These are phyloP conservation scores for Hydraecia micacea DNA, from an alignment of 2,888 invertebrate genomes.

Conservation along the genomic window DNA sequence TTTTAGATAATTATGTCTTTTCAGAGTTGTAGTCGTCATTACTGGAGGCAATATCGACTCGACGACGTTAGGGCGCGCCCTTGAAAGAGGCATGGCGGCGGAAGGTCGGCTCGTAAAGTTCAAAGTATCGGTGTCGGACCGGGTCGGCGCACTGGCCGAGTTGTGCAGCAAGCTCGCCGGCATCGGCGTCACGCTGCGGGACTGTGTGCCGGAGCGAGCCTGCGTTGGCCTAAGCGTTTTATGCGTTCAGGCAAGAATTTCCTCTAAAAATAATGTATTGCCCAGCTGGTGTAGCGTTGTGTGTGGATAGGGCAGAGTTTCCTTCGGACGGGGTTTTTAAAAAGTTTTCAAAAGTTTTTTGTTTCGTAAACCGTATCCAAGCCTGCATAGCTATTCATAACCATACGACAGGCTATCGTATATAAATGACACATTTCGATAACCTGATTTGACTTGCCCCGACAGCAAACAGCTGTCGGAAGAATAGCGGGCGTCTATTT, in stretches of 20 bases:
- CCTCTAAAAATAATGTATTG: background rate
- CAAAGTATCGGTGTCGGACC: conserved; percentile 93
- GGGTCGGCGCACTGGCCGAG: conserved; percentile 96
- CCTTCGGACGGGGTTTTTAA: background rate
- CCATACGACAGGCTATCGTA: too few relatives aligned
- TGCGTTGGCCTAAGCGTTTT: conserved; percentile 97
- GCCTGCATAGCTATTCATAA: too few relatives aligned
- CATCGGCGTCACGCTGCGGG: conserved; percentile 96
- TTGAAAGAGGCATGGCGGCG: conserved; percentile 96
- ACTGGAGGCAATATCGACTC: conserved; percentile 98
- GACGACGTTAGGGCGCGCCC: conserved; percentile 95
- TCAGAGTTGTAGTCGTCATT: conserved; percentile 94
- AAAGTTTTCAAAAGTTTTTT: background rate
- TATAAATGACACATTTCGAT: too few relatives aligned
- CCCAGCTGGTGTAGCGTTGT: background rate
- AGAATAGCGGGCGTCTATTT: too few relatives aligned
- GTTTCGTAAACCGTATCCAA: background rate
- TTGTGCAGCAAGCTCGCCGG: conserved; percentile 93
- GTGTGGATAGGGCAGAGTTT: background rate
- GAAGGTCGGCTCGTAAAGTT: conserved; percentile 93
- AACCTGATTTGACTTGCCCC: too few relatives aligned
- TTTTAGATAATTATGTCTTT: background rate
- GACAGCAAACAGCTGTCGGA: too few relatives aligned
- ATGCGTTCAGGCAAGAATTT: conserved; percentile 76
- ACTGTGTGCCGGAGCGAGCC: conserved; percentile 98